Evolutionary conservation across 2,797 vertebrate species (phyloP).

Genomic region (Brotula barbata): DNA sequence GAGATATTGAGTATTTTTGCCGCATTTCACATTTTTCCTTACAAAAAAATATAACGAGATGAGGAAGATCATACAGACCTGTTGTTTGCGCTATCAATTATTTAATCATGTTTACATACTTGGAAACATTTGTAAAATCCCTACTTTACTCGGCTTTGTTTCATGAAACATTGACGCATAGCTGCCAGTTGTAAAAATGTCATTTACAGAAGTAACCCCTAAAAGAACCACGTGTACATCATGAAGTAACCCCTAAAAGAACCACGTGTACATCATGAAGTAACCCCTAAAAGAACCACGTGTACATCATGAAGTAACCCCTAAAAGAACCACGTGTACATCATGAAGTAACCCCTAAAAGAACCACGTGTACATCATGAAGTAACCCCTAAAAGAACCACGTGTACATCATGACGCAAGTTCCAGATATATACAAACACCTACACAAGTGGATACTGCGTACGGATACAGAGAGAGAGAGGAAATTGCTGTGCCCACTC

Average conservation of each 20-base stretch:
- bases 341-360: too few species aligned
- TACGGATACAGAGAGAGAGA: conserved; percentile 60
- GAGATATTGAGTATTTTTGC: conserved; percentile 7
- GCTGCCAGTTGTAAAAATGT: conserved; percentile 23
- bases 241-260: too few species aligned
- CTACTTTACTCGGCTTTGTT: too few species aligned
- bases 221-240: conserved; percentile 20
- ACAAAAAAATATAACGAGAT: too few species aligned
- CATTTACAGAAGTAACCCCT: conserved; percentile 26
- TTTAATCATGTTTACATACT: conserved; percentile 19
- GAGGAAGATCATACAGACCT: too few species aligned
- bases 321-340: too few species aligned
- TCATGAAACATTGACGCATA: conserved; percentile 4
- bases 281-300: conserved; percentile 14
- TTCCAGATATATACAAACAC: conserved; percentile 68
- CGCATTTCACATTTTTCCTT: too few species aligned
- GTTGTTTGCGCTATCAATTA: too few species aligned
- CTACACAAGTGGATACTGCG: conserved; percentile 55
- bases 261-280: too few species aligned
- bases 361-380: too few species aligned
- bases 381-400: conserved; percentile 46
- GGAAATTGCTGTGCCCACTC: conserved; percentile 69
- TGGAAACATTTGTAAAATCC: too few species aligned
- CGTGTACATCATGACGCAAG: conserved; percentile 62
- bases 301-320: conserved; percentile 16